A percentile compares a stretch with the other conserved stretches of the same genome.
Conservation (phyloP, 2,113 vertebrate genomes). For the Nibea coibor region DNA sequence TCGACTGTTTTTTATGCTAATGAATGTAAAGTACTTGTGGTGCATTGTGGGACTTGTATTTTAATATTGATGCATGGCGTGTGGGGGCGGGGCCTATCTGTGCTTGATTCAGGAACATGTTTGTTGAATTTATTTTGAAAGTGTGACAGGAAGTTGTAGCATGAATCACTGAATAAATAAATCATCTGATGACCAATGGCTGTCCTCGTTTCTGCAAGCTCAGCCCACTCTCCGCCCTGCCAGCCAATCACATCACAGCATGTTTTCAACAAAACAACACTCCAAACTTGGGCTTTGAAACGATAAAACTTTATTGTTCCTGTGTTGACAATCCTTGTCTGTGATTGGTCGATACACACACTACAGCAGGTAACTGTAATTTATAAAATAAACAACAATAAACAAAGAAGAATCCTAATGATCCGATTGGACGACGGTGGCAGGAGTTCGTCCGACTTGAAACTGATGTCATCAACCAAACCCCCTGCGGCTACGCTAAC, state of each 20-base stretch:
- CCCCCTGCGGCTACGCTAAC: slow-evolving; percentile 36
- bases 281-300: slow-evolving; percentile 2
- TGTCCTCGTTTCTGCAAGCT: neutral
- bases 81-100: neutral
- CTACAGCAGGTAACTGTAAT: slow-evolving; percentile 31
- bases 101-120: neutral
- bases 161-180: slow-evolving; percentile 68
- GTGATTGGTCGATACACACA: slow-evolving; percentile 49
- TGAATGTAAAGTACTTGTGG: slow-evolving; percentile 46
- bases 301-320: slow-evolving; percentile 72
- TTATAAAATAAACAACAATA: slow-evolving; percentile 39
- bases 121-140: slow-evolving; percentile 49
- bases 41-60: slow-evolving; percentile 58
- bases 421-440: slow-evolving; percentile 42
- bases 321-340: slow-evolving; percentile 29
- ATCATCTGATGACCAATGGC: slow-evolving; percentile 24
- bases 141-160: slow-evolving; percentile 64
- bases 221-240: neutral
- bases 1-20: neutral
- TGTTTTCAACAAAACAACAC: neutral
- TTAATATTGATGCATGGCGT: slow-evolving; percentile 43
- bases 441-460: slow-evolving; percentile 58
- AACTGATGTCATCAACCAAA: slow-evolving; percentile 66
- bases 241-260: slow-evolving; percentile 21
- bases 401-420: slow-evolving; percentile 32